Percentiles rank a stretch among this genome's conserved stretches.
Evolutionary conservation across 2,113 vertebrate species (phyloP).

Genomic region (Menura novaehollandiae): DNA sequence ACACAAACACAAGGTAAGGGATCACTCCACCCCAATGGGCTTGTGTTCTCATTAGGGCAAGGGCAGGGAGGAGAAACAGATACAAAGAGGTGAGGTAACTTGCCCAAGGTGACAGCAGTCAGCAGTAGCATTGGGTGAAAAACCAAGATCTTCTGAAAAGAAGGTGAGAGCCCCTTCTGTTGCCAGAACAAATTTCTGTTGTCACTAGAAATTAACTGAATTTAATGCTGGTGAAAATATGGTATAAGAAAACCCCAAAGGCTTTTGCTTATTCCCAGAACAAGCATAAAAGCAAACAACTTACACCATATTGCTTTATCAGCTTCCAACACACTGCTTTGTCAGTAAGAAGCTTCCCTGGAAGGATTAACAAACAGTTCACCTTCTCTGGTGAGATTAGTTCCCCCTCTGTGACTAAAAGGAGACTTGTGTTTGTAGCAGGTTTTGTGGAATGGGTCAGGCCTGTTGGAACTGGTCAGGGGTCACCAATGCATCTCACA

Average conservation of each 20-base stretch:
- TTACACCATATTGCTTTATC: not conserved
- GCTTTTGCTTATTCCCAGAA: not conserved
- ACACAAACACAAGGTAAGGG: constrained; percentile 32
- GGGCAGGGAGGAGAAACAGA: constrained; percentile 41
- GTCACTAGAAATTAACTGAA: not conserved
- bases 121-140: not conserved
- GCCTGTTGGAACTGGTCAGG: not conserved
- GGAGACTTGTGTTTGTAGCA: not conserved
- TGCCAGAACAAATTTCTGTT: not conserved
- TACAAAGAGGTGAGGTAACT: constrained; percentile 63
- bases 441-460: not conserved
- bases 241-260: not conserved
- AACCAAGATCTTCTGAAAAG: not conserved
- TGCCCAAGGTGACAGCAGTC: constrained; percentile 57
- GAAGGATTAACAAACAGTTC: not conserved
- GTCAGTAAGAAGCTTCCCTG: not conserved
- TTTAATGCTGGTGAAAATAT: not conserved
- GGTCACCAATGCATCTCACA: not conserved
- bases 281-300: not conserved
- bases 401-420: not conserved
- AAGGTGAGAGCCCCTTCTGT: not conserved
- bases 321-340: not conserved
- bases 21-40: not conserved
- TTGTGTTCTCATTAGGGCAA: constrained; percentile 20
- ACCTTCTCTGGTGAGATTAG: not conserved